These are phyloP conservation scores for Rhinichthys klamathensis DNA, from an alignment of 2,113 vertebrate species.

Conservation along the genomic window DNA sequence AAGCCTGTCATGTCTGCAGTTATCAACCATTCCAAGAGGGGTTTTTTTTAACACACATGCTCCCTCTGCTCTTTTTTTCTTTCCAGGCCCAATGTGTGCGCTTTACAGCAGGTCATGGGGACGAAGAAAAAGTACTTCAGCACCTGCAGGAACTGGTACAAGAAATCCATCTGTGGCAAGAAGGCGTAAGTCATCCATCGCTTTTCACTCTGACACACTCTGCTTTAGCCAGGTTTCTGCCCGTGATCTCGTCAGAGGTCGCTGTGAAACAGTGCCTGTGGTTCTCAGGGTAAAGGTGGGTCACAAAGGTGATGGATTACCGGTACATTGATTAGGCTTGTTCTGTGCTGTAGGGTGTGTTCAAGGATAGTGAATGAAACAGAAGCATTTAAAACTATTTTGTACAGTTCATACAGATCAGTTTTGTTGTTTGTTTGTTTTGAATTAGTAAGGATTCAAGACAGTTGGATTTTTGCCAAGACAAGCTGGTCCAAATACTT, in stretches of 20 bases:
- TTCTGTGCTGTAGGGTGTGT: background rate
- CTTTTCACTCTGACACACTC: background rate
- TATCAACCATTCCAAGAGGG: background rate
- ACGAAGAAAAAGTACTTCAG: slow-evolving; percentile 97
- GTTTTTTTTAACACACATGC: background rate
- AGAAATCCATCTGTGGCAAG: slow-evolving; percentile 92
- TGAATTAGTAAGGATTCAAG: background rate
- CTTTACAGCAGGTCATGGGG: slow-evolving; percentile 91
- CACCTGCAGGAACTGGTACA: slow-evolving; percentile 97
- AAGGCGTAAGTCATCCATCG: slow-evolving; percentile 87
- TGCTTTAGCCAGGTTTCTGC: background rate
- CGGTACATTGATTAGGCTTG: background rate
- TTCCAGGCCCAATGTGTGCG: slow-evolving; percentile 89
- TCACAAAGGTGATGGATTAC: background rate
- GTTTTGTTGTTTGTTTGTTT: background rate
- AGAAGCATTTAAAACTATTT: background rate
- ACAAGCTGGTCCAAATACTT: background rate
- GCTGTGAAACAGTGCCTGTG: background rate
- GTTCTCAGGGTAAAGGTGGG: background rate
- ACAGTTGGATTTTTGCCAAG: background rate
- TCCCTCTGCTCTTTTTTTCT: background rate
- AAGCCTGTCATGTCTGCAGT: background rate
- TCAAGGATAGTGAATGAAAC: background rate
- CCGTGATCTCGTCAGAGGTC: background rate
- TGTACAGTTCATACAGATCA: background rate